These are phyloP conservation scores for Paelopatides confundens DNA, from an alignment of 53 echinoderm and acorn worm species.

Conservation along the genomic window DNA sequence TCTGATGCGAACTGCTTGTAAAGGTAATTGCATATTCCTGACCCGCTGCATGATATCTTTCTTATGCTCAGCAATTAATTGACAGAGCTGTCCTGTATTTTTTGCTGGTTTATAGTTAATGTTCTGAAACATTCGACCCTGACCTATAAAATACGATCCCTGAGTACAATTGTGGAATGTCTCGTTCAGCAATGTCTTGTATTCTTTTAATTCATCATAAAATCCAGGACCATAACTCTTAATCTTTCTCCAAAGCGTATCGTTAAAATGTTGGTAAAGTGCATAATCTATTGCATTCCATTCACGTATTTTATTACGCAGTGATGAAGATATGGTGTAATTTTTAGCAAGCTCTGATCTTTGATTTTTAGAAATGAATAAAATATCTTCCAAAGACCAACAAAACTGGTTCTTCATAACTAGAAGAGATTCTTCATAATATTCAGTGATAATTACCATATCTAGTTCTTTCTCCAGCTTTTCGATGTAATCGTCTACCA, in stretches of 20 bases:
- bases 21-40: background rate
- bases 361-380: constrained; percentile 80
- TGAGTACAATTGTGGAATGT: constrained; percentile 68
- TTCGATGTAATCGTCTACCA: constrained; percentile 60
- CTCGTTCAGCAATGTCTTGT: constrained; percentile 51
- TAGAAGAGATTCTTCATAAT: constrained; percentile 82
- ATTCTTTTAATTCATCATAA: constrained; percentile 58
- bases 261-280: constrained; percentile 77
- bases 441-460: constrained; percentile 78
- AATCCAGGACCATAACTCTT: constrained; percentile 70
- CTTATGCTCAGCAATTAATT: constrained; percentile 58
- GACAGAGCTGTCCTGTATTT: constrained; percentile 37
- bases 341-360: constrained; percentile 50
- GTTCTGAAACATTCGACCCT: constrained; percentile 66
- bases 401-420: constrained; percentile 71
- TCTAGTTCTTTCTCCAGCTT: constrained; percentile 64
- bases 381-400: constrained; percentile 74
- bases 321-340: background rate
- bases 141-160: constrained; percentile 48
- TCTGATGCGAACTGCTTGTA: no score
- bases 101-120: constrained; percentile 58
- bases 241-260: constrained; percentile 77
- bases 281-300: constrained; percentile 79
- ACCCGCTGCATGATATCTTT: background rate
- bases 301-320: constrained; percentile 69